Conservation (phyloP, 2,888 invertebrate species). For the Nymphalis c-album region DNA sequence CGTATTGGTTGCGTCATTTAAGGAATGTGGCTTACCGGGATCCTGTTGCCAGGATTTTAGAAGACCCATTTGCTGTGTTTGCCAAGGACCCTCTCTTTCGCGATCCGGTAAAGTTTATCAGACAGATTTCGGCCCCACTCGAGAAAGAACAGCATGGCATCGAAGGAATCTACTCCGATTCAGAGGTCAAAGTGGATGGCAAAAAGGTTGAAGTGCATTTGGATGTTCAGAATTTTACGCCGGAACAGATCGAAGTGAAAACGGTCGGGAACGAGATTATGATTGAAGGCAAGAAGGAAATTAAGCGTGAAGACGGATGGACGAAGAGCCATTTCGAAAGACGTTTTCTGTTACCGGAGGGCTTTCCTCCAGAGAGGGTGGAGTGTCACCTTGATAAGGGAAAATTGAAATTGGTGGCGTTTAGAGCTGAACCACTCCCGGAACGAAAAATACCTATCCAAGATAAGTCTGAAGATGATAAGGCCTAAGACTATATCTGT, state of each 20-base stretch:
- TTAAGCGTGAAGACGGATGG: conserved; percentile 87
- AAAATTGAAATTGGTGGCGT: conserved; percentile 85
- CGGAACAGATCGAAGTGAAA: conserved; percentile 89
- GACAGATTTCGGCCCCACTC: conserved; percentile 51
- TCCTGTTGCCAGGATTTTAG: conserved; percentile 58
- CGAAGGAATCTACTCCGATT: conserved; percentile 78
- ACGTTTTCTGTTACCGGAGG: conserved; percentile 87
- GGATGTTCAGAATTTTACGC: conserved; percentile 90
- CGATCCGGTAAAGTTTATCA: conserved; percentile 63
- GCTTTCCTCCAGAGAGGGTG: conserved; percentile 87
- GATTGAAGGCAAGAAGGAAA: conserved; percentile 90
- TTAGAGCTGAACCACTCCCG: conserved; percentile 67
- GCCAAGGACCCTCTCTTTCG: conserved; percentile 69
- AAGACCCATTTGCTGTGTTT: conserved; percentile 65
- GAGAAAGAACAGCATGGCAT: conserved; percentile 60
- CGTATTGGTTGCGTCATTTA: conserved; percentile 73
- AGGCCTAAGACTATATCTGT: conserved; percentile 12
- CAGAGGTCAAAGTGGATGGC: conserved; percentile 81
- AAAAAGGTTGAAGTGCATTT: conserved; percentile 87
- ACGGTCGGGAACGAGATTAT: conserved; percentile 86
- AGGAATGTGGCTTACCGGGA: conserved; percentile 64
- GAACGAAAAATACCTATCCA: conserved; percentile 66
- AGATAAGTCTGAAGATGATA: conserved; percentile 48
- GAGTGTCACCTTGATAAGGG: conserved; percentile 89
- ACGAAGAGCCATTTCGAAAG: conserved; percentile 89